Evolutionary conservation across 2,797 vertebrate genomes (phyloP).

Genomic region (Cryptoblepharus egeriae): DNA sequence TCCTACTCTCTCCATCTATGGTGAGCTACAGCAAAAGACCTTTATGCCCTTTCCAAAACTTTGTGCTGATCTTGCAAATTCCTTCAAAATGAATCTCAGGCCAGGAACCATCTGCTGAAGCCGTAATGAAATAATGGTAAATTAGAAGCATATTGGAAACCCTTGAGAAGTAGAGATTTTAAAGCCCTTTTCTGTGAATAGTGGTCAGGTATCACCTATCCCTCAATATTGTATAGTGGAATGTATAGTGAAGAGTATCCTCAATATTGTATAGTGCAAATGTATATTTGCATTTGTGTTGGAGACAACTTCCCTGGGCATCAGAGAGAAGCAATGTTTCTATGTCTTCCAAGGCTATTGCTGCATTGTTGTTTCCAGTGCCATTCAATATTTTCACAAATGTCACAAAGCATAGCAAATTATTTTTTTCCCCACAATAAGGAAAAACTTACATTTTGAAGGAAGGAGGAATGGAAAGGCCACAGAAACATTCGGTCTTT

Average conservation of each 20-base stretch:
- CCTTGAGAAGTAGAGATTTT: neutral
- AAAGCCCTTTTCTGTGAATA: neutral
- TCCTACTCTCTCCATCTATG: constrained; percentile 62
- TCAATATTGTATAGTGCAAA: too few species aligned
- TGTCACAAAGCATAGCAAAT: constrained; percentile 54
- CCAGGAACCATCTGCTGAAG: constrained; percentile 49
- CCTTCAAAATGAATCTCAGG: constrained; percentile 57
- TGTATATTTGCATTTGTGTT: neutral
- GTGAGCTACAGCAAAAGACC: constrained; percentile 68
- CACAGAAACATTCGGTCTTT: neutral
- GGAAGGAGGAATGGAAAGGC: constrained; percentile 2
- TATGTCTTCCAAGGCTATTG: constrained; percentile 34
- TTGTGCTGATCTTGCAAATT: constrained; percentile 58
- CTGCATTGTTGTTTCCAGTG: constrained; percentile 53
- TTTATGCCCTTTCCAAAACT: constrained; percentile 67
- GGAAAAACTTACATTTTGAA: constrained; percentile 46
- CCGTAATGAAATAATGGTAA: constrained; percentile 47
- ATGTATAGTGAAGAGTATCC: neutral
- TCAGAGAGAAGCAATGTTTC: constrained; percentile 25
- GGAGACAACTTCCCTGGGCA: constrained; percentile 6
- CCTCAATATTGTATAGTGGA: too few species aligned
- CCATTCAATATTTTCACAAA: constrained; percentile 59
- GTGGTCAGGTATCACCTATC: constrained; percentile 40
- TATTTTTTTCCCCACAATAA: constrained; percentile 36
- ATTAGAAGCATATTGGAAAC: constrained; percentile 36